Conservation (phyloP, 1,140 invertebrate genomes). For the Conus betulinus region DNA sequence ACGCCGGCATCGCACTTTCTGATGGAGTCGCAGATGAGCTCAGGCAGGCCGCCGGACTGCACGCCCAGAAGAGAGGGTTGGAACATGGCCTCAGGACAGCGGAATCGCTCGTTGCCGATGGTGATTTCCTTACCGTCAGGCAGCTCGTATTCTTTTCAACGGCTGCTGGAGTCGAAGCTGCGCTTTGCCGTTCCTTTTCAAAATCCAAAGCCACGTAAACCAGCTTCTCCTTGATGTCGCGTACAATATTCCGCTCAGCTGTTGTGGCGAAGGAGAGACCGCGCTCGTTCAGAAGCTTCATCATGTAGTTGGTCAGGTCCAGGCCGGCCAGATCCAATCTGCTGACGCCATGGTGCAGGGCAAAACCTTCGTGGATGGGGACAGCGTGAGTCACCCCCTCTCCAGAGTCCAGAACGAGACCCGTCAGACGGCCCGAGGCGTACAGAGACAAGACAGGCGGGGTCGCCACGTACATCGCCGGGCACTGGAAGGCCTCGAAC, state of each 20-base stretch:
- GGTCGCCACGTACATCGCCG: background rate
- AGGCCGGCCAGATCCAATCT: conserved; percentile 82
- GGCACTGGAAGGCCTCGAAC: background rate
- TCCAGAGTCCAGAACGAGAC: background rate
- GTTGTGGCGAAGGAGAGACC: conserved; percentile 96
- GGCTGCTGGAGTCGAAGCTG: background rate
- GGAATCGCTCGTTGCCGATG: conserved; percentile 97
- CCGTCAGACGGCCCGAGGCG: background rate
- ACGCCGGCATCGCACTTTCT: conserved; percentile 82
- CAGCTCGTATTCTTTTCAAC: conserved; percentile 74
- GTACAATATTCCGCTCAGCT: conserved; percentile 59
- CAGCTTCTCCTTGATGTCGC: conserved; percentile 84
- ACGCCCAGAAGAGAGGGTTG: conserved; percentile 80
- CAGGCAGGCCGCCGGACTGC: conserved; percentile 65
- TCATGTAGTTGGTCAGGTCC: conserved; percentile 86
- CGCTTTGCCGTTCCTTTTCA: background rate
- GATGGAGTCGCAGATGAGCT: conserved; percentile 92
- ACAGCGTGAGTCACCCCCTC: background rate
- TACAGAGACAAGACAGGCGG: background rate
- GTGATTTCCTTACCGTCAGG: conserved; percentile 86
- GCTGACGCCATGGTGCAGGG: conserved; percentile 85
- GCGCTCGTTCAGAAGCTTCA: conserved; percentile 93
- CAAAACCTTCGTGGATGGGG: background rate
- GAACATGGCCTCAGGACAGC: conserved; percentile 81
- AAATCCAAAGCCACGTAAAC: background rate